Conservation (phyloP, 1,140 invertebrate genomes). For the Samia ricini region DNA sequence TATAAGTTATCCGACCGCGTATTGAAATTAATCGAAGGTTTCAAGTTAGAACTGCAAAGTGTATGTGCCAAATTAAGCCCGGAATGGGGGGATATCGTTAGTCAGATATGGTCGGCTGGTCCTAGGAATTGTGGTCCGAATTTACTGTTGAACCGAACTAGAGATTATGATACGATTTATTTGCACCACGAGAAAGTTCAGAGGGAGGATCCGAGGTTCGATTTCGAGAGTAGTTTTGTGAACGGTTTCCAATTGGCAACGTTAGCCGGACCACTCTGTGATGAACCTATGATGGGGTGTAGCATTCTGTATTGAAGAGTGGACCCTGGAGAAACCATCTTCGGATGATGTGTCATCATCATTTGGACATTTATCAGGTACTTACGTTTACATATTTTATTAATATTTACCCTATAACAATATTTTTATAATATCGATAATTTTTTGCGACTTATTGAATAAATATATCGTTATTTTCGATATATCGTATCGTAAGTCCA, state of each 20-base stretch:
- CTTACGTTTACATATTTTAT: slow-evolving; percentile 9
- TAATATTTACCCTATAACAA: neutral
- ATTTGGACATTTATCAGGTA: slow-evolving; percentile 79
- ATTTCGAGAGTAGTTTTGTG: slow-evolving; percentile 89
- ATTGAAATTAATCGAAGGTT: slow-evolving; percentile 78
- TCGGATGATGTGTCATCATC: slow-evolving; percentile 68
- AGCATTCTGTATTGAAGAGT: slow-evolving; percentile 92
- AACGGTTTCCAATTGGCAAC: slow-evolving; percentile 97
- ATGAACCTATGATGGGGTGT: slow-evolving; percentile 98
- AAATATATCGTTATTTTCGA: too few relatives aligned
- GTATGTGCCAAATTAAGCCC: slow-evolving; percentile 80
- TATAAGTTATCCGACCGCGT: slow-evolving; percentile 72
- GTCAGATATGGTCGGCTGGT: slow-evolving; percentile 94
- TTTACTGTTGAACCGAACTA: slow-evolving; percentile 88
- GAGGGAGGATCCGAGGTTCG: slow-evolving; percentile 74
- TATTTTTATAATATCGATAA: too few relatives aligned
- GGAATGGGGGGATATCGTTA: slow-evolving; percentile 79
- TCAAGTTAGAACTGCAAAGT: slow-evolving; percentile 82
- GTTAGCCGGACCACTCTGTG: slow-evolving; percentile 93
- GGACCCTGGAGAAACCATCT: slow-evolving; percentile 79
- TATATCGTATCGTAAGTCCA: too few relatives aligned
- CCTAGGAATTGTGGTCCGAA: slow-evolving; percentile 94
- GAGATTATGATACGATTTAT: slow-evolving; percentile 77
- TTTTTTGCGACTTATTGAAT: too few relatives aligned
- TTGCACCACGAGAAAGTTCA: slow-evolving; percentile 65